phyloP scores from a whole-genome alignment of 2,888 invertebrate species.

The Drosophila putrida region DNA sequence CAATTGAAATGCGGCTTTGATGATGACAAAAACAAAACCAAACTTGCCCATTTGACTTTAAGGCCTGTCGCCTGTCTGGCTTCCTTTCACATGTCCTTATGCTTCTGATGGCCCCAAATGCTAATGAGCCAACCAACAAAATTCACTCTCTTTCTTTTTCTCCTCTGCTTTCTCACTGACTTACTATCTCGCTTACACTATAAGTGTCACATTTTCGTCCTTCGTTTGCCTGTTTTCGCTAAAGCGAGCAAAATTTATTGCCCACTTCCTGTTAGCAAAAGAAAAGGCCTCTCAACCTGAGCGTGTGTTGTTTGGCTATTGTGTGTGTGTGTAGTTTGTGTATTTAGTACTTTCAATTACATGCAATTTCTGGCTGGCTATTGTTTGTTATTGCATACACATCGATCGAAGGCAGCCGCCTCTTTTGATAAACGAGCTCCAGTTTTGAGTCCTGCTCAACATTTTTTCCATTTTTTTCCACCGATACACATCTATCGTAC shows the following conservation, averaged over 20 bases:
- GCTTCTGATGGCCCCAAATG: conserved; percentile 69
- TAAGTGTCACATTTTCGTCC: conserved; percentile 58
- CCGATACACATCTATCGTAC: conserved; percentile 51
- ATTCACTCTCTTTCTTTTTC: conserved; percentile 8
- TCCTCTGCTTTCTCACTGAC: background rate
- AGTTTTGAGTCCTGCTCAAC: conserved; percentile 53
- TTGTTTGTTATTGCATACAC: conserved; percentile 66
- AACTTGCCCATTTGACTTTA: conserved; percentile 52
- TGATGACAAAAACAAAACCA: conserved; percentile 48
- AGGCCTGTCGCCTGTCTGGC: conserved; percentile 59
- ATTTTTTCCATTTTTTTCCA: conserved; percentile 34
- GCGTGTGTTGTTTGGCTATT: conserved; percentile 16
- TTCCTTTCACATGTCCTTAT: conserved; percentile 67
- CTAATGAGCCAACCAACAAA: conserved; percentile 71
- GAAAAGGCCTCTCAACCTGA: conserved; percentile 36
- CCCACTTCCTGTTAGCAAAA: conserved; percentile 66
- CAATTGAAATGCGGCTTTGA: conserved; percentile 73
- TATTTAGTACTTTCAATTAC: conserved; percentile 67
- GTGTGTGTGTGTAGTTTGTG: conserved; percentile 22
- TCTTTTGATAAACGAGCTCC: conserved; percentile 45
- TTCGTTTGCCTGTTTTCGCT: conserved; percentile 49
- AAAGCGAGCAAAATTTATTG: conserved; percentile 66
- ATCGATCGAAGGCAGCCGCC: conserved; percentile 61
- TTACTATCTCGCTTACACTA: conserved; percentile 18
- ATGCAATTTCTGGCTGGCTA: conserved; percentile 61